A percentile compares a stretch with the other conserved stretches of the same genome.
Evolutionary conservation across 2,888 invertebrate species (phyloP).

Genomic region (Galerucella pusilla): DNA sequence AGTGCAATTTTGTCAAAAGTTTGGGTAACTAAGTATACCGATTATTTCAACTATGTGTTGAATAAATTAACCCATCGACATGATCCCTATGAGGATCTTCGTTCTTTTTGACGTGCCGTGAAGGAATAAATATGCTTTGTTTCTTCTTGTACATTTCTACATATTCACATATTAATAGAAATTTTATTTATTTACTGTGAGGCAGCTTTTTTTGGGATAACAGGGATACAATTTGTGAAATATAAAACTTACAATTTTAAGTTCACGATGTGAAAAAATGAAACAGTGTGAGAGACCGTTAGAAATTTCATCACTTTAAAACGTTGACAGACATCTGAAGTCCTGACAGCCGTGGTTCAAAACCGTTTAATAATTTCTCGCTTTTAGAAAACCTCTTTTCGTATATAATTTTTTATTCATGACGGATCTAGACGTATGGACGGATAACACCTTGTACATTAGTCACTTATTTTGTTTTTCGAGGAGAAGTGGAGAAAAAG

Average conservation of each 20-base stretch:
- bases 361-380: constrained; percentile 55
- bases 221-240: constrained; percentile 4
- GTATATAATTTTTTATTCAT: constrained; percentile 48
- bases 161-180: neutral
- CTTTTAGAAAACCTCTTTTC: constrained; percentile 49
- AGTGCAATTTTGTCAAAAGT: too few species aligned
- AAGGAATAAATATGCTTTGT: too few species aligned
- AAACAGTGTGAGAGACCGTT: constrained; percentile 40
- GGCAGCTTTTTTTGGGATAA: neutral
- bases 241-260: constrained; percentile 6
- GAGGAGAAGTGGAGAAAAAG: neutral
- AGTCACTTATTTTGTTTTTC: constrained; percentile 10
- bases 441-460: constrained; percentile 34
- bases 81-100: too few species aligned
- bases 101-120: too few species aligned
- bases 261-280: neutral
- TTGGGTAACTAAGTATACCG: too few species aligned
- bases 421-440: constrained; percentile 28
- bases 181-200: neutral
- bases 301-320: constrained; percentile 53
- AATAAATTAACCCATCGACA: too few species aligned
- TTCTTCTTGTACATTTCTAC: too few species aligned
- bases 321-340: constrained; percentile 47
- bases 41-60: too few species aligned
- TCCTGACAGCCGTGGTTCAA: constrained; percentile 54